phyloP scores from a whole-genome alignment of 1,140 invertebrate species.

The Drosophila prosaltans region DNA sequence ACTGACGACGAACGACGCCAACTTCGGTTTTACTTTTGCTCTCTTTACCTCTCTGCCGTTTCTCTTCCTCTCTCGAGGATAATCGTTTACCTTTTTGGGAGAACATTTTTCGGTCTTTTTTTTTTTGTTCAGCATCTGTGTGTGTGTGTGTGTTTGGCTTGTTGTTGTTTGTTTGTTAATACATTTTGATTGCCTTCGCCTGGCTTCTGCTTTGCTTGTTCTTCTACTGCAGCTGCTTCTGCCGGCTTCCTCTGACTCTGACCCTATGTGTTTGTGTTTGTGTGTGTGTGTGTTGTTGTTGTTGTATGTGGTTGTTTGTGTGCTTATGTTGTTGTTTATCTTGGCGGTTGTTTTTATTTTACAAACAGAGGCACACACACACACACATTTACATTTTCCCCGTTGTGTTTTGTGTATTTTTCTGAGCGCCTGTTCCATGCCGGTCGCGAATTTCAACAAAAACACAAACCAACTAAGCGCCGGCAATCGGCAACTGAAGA shows the following conservation, averaged over 20 bases:
- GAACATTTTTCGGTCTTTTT: slow-evolving; percentile 27
- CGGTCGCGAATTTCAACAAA: slow-evolving; percentile 81
- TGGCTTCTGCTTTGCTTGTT: slow-evolving; percentile 43
- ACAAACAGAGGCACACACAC: slow-evolving; percentile 40
- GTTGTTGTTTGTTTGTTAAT: slow-evolving; percentile 70
- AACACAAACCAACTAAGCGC: slow-evolving; percentile 66
- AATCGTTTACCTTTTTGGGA: slow-evolving; percentile 44
- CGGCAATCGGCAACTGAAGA: slow-evolving; percentile 2
- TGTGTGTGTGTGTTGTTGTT: slow-evolving; percentile 49
- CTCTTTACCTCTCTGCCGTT: slow-evolving; percentile 14
- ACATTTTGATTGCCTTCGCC: slow-evolving; percentile 50
- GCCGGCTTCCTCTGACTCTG: background rate
- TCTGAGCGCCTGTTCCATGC: slow-evolving; percentile 74
- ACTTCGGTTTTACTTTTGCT: slow-evolving; percentile 24
- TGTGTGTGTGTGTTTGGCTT: slow-evolving; percentile 18
- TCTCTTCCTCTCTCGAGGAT: slow-evolving; percentile 36
- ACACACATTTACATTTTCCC: slow-evolving; percentile 24
- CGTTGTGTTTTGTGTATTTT: slow-evolving; percentile 40
- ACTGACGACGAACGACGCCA: slow-evolving; percentile 17
- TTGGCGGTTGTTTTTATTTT: slow-evolving; percentile 72
- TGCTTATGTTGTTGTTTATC: slow-evolving; percentile 70
- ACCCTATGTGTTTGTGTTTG: slow-evolving; percentile 31
- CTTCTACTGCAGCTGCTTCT: slow-evolving; percentile 27
- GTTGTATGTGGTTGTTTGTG: slow-evolving; percentile 45
- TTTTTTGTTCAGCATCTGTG: slow-evolving; percentile 42